phyloP scores from a whole-genome alignment of 2,888 invertebrate genomes.

The Agelastica alni region DNA sequence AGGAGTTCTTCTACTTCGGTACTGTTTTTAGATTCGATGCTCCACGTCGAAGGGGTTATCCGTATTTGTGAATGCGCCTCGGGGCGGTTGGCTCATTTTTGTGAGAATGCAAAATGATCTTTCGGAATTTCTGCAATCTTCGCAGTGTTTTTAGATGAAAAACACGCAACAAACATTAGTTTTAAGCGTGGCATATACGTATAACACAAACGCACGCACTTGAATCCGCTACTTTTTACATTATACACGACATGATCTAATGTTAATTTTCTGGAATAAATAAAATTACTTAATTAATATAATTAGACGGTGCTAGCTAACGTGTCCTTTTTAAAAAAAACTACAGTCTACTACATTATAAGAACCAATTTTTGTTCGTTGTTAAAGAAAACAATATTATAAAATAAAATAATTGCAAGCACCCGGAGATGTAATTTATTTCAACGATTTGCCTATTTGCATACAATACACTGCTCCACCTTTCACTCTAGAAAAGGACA shows the following conservation, averaged over 20 bases:
- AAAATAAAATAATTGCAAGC: background rate
- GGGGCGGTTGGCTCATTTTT: background rate
- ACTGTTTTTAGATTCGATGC: constrained; percentile 6
- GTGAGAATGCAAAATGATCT: background rate
- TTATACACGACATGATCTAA: no score
- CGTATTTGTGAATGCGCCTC: background rate
- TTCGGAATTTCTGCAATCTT: background rate
- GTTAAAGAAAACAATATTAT: background rate
- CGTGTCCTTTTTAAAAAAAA: no score
- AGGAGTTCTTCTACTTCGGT: constrained; percentile 22
- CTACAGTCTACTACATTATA: no score
- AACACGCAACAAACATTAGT: background rate
- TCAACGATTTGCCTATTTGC: constrained; percentile 21
- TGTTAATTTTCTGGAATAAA: background rate
- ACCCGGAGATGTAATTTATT: background rate
- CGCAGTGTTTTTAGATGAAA: background rate
- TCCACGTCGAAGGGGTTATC: constrained; percentile 4
- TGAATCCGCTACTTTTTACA: no score
- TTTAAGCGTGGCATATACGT: background rate
- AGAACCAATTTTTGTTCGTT: no score
- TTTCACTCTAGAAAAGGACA: constrained; percentile 34
- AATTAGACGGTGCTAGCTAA: no score
- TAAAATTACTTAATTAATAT: no score
- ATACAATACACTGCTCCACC: constrained; percentile 31
- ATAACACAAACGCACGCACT: no score